Evolutionary conservation across 2,888 invertebrate genomes (phyloP).

Genomic region (Tipula lateralis): DNA sequence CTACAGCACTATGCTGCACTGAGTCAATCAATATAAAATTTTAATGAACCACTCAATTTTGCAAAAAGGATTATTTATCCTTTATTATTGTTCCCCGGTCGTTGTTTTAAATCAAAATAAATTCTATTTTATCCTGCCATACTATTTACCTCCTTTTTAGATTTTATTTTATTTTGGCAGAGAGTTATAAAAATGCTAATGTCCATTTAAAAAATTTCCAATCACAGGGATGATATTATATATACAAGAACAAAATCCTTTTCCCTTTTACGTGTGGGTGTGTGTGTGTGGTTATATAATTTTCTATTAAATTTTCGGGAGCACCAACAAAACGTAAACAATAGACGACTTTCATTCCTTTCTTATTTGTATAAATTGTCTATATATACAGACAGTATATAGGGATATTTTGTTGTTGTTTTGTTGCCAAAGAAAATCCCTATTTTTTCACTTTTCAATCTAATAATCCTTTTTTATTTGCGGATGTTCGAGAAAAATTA

Average conservation of each 20-base stretch:
- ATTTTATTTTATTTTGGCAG: background rate
- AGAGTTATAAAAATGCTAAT: constrained; percentile 19
- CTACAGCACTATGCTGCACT: background rate
- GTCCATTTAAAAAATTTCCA: constrained; percentile 24
- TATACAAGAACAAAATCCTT: background rate
- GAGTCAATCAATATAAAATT: background rate
- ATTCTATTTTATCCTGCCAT: background rate
- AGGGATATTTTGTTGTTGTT: background rate
- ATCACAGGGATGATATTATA: background rate
- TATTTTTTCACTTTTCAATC: background rate
- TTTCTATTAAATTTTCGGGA: constrained; percentile 5
- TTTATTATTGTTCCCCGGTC: background rate
- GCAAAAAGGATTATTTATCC: background rate
- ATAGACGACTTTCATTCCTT: background rate
- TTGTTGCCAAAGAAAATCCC: background rate
- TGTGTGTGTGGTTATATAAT: background rate
- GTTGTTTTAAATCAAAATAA: constrained; percentile 1
- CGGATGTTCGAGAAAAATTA: background rate
- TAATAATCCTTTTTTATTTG: constrained; percentile 24
- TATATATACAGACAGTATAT: background rate
- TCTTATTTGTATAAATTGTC: background rate
- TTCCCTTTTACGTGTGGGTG: background rate
- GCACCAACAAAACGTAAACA: background rate
- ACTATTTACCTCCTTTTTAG: background rate
- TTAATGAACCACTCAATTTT: constrained; percentile 7